Base-by-base conservation (phyloP, 2,888 invertebrate genomes). In the Papilio demoleus region DNA sequence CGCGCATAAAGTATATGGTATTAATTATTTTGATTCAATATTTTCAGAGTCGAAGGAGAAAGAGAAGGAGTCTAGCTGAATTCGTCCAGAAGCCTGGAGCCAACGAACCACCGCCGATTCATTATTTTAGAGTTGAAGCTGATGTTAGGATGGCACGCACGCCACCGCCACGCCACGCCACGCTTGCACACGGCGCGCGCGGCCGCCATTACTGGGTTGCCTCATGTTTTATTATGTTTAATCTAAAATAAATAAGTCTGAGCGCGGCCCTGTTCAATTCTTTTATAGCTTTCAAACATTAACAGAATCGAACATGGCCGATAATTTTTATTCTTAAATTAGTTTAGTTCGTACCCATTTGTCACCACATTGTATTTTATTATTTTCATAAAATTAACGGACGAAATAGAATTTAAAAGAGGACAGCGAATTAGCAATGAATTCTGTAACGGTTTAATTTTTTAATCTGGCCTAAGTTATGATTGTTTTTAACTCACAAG, bases 41-140 rank as follows among this genome's bases (percentile, higher is more conserved):
- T 68, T 93, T 94, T n/a, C 92, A 95, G 95, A 95, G 90, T 94
- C 94, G 77, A 95, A 95, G 90, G 95, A 94, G 81, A 94, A 95
- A 80, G 94, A 95, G 83, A 95, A 95, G 81, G 94, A 95, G 88
- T 94, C 94, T 70, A 94, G 94, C 93, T 95, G 94, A 95, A 94
- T 93, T 84, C 87, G 83, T 78, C 81, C 77, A 72, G 79, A 84
- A 83, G 81, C 87, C 85, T 87, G 88, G 90, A 90, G 82, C 88
- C 88, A 83, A 90, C 83, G 88, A 91, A 92, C 92, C 92, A 92
- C 92, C 92, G 92, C 92, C 87, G 86, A 90, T 88, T 88, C 87
- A 88, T 91, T 90, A 90, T 88, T 88, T 92, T 89, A 90, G 82
- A 87, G 87, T 89, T 85, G 86, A 85, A 80, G 80, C 77, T 78